Conservation (phyloP, 1,140 invertebrate genomes). For the Philopotamus ludificatus region DNA sequence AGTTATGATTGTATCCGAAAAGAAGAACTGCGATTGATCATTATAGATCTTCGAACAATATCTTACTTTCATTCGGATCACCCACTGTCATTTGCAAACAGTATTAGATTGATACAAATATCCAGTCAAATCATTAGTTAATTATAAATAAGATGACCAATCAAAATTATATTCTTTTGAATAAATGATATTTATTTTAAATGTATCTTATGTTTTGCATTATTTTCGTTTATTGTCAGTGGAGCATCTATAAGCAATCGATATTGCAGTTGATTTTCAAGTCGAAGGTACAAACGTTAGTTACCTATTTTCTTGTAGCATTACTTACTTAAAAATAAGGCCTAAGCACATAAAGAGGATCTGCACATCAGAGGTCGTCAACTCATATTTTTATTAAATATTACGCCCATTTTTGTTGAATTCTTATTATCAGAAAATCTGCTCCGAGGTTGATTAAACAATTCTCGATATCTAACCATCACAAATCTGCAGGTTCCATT, state of each 20-base stretch:
- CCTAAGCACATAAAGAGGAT: conserved; percentile 32
- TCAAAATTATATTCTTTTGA: background rate
- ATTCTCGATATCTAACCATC: too few species aligned
- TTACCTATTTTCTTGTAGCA: conserved; percentile 37
- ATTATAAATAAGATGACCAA: background rate
- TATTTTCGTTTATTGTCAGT: too few species aligned
- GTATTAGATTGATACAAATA: conserved; percentile 12
- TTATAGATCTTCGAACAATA: conserved; percentile 27
- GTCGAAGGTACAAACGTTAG: conserved; percentile 18
- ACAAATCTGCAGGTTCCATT: too few species aligned
- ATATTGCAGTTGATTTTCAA: conserved; percentile 18
- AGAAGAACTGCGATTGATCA: conserved; percentile 20
- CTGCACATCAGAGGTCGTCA: conserved; percentile 16
- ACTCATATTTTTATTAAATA: too few species aligned
- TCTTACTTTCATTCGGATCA: conserved; percentile 33
- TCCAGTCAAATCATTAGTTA: background rate
- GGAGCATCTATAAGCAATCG: too few species aligned
- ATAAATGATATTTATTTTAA: background rate
- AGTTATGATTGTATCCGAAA: conserved; percentile 5
- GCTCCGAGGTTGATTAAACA: too few species aligned
- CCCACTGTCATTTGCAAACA: conserved; percentile 36
- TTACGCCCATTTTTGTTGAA: too few species aligned
- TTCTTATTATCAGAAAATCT: too few species aligned
- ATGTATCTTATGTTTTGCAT: background rate
- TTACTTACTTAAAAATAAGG: conserved; percentile 39